Base-by-base conservation (phyloP, 2,888 invertebrate genomes). In the Synergus gifuensis region DNA sequence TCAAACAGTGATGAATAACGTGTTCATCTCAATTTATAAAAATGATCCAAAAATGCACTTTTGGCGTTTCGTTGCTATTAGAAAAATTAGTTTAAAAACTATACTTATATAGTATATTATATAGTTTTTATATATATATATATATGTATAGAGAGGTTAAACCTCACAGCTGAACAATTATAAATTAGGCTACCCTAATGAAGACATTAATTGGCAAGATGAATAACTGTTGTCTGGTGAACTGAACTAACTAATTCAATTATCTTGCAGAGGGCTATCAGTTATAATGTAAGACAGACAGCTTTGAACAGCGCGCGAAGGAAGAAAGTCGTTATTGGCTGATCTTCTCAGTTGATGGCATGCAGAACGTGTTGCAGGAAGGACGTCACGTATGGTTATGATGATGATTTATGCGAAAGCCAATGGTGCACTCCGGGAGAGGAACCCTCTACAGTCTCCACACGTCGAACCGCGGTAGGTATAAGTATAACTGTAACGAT, bases 401-500 rank as follows among this genome's bases (percentile, higher is more conserved):
- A 66, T 78, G 66, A 76, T 76, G 79, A 79, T 79, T 79, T 76
- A 79, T 79, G 79, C 76, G 76, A 73, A 76, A 78, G 76, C 76
- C 78, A 78, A 76, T 78, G 78, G 78, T 67, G 66, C 67, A 64
- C 46, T 67, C 67, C 49, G 64, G 44, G 49, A 78, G 64, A 78
- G 63, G 64, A 66, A 54, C 67, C 67, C 76, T 67, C 63, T 44
- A 16, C 58, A 60, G 76, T 44, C 76, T 67, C 63, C 36, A 46
- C 60, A 60, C 79, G 60, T 73, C 76, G 69, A 76, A 66, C 54
- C 76, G 63, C 76, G 76, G 46, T 63, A 79, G 58, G 63, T 79
- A 77, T 79, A 77, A 79, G 77, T 77, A 79, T 77, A 79, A 79
- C 77, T 79, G 79, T 79, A 79, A 79, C 79, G 79, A 79, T 79